Base-by-base conservation (phyloP, 2,797 vertebrate genomes). In the Falco cherrug region DNA sequence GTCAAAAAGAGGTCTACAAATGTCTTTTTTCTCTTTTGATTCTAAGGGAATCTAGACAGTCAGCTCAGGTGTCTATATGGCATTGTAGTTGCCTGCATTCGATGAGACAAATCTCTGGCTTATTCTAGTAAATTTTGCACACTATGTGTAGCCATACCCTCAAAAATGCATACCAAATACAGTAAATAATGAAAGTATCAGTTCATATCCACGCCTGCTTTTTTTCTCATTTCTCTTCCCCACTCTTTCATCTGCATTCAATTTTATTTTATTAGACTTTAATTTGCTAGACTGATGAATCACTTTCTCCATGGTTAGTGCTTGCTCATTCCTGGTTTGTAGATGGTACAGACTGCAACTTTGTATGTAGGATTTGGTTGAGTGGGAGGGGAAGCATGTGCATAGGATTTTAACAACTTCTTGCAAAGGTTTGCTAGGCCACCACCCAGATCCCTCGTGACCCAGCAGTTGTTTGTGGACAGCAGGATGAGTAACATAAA, bases 251-350 rank as follows among this genome's bases (percentile, higher is more conserved):
- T 86, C 73, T 93, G 63, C 47, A 47, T 91, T 87, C 29, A 57
- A 2, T 85, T 83, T 95, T 86, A 48, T 84, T 86, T 90, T 79
- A 54, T 95, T 90, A 84, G 74, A 61, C 77, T 91, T 90, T 60
- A 68, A 79, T 94, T 90, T 96, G 80, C 83, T 91, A 73, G 93
- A 63, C 74, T 50, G 50, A 70, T 94, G 74, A 93, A 91, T 94
- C 91, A 86, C 59, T 78, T 93, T 91, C 76, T 81, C 63, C 0
- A 0, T 60, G 59, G 74, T 88, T 94, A 76, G 80, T 5, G 1
- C 63, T 93, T 87, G 56, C 78, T 95, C 80, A 63, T 73, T 87
- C 51, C 43, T 82, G 43, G 3, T 92, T 77, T 92, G 88, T 87
- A 92, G 60, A 73, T 79, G 69, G 59, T 39, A 69, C 79, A 53